These are phyloP conservation scores for Drosophila trichaetosa DNA, from an alignment of 2,888 invertebrate species.

Conservation along the genomic window DNA sequence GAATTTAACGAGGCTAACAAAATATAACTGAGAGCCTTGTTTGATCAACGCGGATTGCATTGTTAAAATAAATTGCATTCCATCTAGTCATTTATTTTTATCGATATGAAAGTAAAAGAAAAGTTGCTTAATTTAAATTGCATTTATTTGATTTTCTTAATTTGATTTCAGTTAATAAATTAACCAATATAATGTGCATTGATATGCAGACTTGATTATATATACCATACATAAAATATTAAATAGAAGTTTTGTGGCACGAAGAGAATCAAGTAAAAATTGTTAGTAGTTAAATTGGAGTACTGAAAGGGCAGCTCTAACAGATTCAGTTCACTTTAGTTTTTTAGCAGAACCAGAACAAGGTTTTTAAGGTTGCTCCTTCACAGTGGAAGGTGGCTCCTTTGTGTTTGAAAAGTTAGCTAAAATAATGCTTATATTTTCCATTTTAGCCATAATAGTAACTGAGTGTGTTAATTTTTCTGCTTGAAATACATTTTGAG, in stretches of 20 bases:
- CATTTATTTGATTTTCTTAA: neutral
- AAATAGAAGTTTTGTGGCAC: neutral
- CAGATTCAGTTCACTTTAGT: neutral
- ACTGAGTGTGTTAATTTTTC: neutral
- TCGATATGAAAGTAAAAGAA: neutral
- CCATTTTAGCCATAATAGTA: too few species aligned
- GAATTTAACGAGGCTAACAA: neutral
- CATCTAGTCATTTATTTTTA: neutral
- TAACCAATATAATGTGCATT: neutral
- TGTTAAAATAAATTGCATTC: neutral
- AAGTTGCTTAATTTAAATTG: neutral
- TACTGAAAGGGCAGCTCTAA: neutral
- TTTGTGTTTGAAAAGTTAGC: neutral
- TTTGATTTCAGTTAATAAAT: neutral
- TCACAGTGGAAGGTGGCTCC: rapidly evolving
- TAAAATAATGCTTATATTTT: neutral
- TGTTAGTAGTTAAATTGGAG: neutral
- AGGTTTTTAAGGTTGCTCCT: too few species aligned
- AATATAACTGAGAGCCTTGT: neutral
- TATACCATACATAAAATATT: neutral
- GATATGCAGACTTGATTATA: neutral
- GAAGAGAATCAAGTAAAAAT: neutral
- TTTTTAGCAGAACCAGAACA: neutral
- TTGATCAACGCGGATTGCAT: neutral
- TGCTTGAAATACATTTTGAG: neutral